Conservation (phyloP, 2,113 vertebrate species). For the Chunga burmeisteri region DNA sequence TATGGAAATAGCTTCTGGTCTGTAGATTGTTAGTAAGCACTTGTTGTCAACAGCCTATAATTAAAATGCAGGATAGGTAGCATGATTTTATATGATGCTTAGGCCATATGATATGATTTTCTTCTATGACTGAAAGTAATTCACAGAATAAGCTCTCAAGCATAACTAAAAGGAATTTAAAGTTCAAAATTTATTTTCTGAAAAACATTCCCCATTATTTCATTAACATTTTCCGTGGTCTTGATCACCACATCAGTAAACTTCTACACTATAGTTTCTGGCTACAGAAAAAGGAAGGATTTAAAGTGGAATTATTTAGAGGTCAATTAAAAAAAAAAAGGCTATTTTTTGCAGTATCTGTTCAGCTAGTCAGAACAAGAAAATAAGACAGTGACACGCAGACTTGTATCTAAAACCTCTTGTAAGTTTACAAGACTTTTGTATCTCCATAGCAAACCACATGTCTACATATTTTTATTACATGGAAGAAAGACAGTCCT, state of each 20-base stretch:
- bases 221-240: neutral
- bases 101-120: neutral
- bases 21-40: neutral
- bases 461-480: neutral
- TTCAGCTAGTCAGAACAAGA: neutral
- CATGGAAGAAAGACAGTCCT: neutral
- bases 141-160: neutral
- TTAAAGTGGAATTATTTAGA: neutral
- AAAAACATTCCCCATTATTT: neutral
- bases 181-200: neutral
- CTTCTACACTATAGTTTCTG: neutral
- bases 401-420: neutral
- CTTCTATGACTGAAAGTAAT: neutral
- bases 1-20: slow-evolving; percentile 14
- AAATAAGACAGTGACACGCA: neutral
- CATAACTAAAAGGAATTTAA: neutral
- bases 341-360: neutral
- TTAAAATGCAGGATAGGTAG: neutral
- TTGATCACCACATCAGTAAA: neutral
- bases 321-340: neutral
- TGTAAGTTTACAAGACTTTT: neutral
- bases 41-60: neutral
- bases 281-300: neutral
- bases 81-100: neutral
- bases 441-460: neutral